These are phyloP conservation scores for Porphyrio hochstetteri DNA, from an alignment of 2,113 vertebrate species.

Conservation along the genomic window DNA sequence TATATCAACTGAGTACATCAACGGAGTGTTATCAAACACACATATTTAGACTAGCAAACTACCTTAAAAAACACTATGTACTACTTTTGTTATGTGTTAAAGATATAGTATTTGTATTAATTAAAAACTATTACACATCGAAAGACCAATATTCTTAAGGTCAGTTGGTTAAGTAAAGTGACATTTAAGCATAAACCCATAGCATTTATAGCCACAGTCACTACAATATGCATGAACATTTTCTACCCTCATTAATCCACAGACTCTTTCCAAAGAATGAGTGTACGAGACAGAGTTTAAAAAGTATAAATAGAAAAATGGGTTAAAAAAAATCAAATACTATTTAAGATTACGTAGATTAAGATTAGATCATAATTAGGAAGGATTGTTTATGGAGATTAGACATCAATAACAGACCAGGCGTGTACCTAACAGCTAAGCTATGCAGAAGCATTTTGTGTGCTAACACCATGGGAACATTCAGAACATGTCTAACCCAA, in stretches of 20 bases:
- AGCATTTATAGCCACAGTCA: background rate
- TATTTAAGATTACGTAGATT: background rate
- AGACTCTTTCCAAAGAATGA: background rate
- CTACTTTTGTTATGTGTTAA: background rate
- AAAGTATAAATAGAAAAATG: background rate
- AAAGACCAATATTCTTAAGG: background rate
- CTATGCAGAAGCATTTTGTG: background rate
- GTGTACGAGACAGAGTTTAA: background rate
- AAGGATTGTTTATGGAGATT: background rate
- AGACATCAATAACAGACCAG: conserved; percentile 15
- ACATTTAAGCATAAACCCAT: background rate
- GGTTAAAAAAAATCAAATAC: background rate
- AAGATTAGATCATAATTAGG: background rate
- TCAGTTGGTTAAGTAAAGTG: background rate
- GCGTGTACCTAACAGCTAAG: background rate
- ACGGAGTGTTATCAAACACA: too few species aligned
- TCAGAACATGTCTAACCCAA: conserved; percentile 13
- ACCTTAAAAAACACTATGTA: background rate
- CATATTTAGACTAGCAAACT: background rate
- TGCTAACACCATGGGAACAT: conserved; percentile 21
- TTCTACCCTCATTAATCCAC: background rate
- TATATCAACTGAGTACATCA: too few species aligned
- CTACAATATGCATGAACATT: background rate
- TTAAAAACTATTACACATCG: background rate
- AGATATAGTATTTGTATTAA: background rate